These are phyloP conservation scores for Planiliza haematocheilus DNA, from an alignment of 2,113 vertebrate genomes.

Conservation along the genomic window DNA sequence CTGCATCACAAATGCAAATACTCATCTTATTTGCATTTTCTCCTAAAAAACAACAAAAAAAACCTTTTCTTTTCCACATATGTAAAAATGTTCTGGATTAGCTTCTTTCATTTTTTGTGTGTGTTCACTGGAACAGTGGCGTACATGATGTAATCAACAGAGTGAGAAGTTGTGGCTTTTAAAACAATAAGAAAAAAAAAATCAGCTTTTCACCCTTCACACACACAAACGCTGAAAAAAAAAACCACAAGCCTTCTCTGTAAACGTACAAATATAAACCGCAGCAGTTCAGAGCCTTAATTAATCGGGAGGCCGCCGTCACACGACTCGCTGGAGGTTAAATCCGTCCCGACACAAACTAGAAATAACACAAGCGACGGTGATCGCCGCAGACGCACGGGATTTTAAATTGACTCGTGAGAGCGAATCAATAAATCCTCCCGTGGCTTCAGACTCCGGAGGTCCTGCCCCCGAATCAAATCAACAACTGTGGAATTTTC, in stretches of 20 bases:
- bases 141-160: neutral
- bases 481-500: slow-evolving; percentile 30
- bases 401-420: slow-evolving; percentile 43
- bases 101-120: neutral
- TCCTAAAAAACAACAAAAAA: no score
- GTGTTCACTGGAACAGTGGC: neutral
- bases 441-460: slow-evolving; percentile 6
- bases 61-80: no score
- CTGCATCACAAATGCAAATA: no score
- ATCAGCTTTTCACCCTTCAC: neutral
- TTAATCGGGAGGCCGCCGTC: neutral
- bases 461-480: slow-evolving; percentile 17
- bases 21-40: no score
- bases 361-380: neutral
- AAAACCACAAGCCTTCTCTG: neutral
- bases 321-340: neutral
- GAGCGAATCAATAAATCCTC: slow-evolving; percentile 48
- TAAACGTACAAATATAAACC: no score
- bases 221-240: neutral
- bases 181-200: neutral
- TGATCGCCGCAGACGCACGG: slow-evolving; percentile 6
- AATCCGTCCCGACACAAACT: neutral
- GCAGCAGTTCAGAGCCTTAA: neutral
- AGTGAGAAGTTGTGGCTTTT: slow-evolving; percentile 19
- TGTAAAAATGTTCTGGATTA: no score